Evolutionary conservation across 2,113 vertebrate genomes (phyloP).

Genomic region (Megalops atlanticus): DNA sequence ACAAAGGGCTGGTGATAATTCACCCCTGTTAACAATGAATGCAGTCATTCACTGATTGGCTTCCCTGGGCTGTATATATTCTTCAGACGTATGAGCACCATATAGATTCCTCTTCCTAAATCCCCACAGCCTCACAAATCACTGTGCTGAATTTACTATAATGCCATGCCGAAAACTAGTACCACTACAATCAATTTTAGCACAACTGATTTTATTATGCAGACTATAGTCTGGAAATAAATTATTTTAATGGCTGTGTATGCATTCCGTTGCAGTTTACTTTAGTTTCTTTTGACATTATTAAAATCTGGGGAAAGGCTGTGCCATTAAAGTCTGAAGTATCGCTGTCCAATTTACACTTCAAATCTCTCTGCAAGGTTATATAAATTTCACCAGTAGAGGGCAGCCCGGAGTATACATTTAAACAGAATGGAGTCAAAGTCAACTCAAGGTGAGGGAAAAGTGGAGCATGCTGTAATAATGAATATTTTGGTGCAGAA

Average conservation of each 20-base stretch:
- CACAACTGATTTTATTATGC: neutral
- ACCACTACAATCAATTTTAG: neutral
- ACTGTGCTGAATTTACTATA: neutral
- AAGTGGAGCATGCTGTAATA: conserved; percentile 18
- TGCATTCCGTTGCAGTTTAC: neutral
- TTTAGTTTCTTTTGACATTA: neutral
- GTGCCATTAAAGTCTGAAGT: neutral
- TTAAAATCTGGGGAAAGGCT: neutral
- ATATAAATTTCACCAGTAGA: conserved; percentile 32
- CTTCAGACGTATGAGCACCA: neutral
- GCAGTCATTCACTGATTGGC: too few relatives aligned
- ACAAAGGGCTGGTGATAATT: neutral
- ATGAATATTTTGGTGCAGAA: neutral
- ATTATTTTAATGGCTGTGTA: neutral
- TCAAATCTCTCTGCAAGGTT: neutral
- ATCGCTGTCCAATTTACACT: neutral
- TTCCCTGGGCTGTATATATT: neutral
- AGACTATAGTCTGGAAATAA: neutral
- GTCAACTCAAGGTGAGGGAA: conserved; percentile 40
- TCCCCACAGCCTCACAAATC: neutral
- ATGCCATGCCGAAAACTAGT: neutral
- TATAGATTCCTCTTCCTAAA: neutral
- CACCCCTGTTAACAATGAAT: neutral
- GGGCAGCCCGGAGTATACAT: conserved; percentile 27
- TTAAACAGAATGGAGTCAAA: conserved; percentile 31